phyloP scores from a whole-genome alignment of 2,888 invertebrate species.

The Xylota segnis region DNA sequence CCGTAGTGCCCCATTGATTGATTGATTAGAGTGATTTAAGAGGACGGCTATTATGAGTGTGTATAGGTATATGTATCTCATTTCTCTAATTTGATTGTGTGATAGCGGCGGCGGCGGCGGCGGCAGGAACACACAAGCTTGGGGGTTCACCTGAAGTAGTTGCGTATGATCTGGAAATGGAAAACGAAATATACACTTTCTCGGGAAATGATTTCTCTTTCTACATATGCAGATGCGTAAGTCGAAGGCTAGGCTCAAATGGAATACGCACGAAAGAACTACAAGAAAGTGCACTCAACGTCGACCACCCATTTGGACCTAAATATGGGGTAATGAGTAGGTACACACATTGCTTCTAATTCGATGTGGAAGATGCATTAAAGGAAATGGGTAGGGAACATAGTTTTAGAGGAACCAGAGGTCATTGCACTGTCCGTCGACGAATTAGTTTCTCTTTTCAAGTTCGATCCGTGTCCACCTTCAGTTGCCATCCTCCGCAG shows the following conservation, averaged over 20 bases:
- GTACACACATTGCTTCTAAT: not conserved
- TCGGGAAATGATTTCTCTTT: constrained; percentile 63
- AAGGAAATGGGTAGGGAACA: too few relatives aligned
- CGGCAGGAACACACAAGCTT: constrained; percentile 9
- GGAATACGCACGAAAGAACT: constrained; percentile 8
- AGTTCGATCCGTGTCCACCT: too few relatives aligned
- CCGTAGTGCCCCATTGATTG: constrained; percentile 69
- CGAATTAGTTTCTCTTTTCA: too few relatives aligned
- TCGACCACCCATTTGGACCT: not conserved
- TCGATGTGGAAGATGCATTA: not conserved
- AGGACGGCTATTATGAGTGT: constrained; percentile 12
- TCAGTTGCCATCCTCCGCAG: too few relatives aligned
- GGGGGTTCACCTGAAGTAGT: constrained; percentile 31
- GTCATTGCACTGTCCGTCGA: too few relatives aligned
- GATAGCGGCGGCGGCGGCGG: not conserved
- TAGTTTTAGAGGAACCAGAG: too few relatives aligned
- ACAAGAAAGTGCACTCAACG: constrained; percentile 17
- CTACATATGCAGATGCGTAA: constrained; percentile 22
- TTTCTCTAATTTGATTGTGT: constrained; percentile 29
- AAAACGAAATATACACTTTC: constrained; percentile 52
- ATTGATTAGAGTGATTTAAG: constrained; percentile 59
- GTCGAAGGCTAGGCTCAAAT: not conserved
- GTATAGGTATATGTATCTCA: not conserved
- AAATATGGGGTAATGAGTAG: not conserved
- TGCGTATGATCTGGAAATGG: constrained; percentile 48